Evolutionary conservation across 2,797 vertebrate species (phyloP).

Genomic region (Rhinogobio ventralis): DNA sequence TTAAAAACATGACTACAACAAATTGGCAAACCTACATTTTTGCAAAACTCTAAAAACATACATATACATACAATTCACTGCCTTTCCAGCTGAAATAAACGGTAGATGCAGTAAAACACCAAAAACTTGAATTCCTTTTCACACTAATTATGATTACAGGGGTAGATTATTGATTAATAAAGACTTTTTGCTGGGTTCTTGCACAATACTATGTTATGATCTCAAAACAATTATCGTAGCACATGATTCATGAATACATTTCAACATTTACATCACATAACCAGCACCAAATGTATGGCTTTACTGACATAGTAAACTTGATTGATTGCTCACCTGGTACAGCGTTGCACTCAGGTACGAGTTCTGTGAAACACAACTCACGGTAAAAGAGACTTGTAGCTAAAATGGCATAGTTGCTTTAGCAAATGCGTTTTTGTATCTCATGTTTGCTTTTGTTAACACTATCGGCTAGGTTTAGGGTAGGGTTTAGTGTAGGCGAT

Average conservation of each 20-base stretch:
- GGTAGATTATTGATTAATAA: not conserved
- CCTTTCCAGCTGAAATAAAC: not conserved
- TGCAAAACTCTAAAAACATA: not conserved
- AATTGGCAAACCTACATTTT: not conserved
- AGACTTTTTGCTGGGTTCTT: not conserved
- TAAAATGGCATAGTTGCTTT: not conserved
- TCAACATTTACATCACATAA: not conserved
- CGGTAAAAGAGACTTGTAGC: not conserved
- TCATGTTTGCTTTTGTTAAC: not conserved
- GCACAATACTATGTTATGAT: not conserved
- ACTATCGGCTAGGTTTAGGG: not conserved
- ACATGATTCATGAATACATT: not conserved
- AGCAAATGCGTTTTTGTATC: not conserved
- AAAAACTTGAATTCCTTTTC: not conserved
- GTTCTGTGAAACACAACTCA: not conserved
- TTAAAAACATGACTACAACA: not conserved
- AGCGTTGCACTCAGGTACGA: not conserved
- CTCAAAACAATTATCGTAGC: not conserved
- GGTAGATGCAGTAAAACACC: not conserved
- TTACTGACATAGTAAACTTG: not conserved
- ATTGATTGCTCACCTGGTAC: not conserved
- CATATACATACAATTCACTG: not conserved
- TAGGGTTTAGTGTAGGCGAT: not conserved
- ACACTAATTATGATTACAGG: not conserved
- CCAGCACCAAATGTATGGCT: not conserved